Base-by-base conservation (phyloP, 2,888 invertebrate genomes). In the Caenorhabditis imperialis region DNA sequence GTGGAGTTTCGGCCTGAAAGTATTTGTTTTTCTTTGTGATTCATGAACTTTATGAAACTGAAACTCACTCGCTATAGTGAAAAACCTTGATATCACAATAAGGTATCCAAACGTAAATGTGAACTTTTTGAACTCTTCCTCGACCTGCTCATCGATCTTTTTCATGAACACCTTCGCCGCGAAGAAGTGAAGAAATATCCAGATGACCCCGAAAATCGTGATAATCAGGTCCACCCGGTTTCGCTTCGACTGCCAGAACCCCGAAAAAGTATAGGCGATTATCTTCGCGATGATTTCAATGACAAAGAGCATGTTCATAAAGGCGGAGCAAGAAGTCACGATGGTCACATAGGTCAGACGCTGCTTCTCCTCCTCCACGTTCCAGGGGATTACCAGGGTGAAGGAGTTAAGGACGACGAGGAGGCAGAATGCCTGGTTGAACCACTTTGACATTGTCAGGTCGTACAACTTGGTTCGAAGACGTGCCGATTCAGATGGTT, bases 201-300 rank as follows among this genome's bases (percentile, higher is more conserved):
- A 99, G 75, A 95, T 92, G 70, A 98, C 94, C n/a, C 97, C 98
- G 47, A 75, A 63, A 8, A 72, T 93, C 10, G 98, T 98, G 75
- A 99, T 98, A 75, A 99, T 92, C 77, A 99, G 91, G 90, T 99
- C 99, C 89, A 98, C 97, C 86, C 98, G 92, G 90, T 99, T 99
- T 84, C 99, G 92, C 84, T 97, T 91, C 60, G 96, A 96, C 90
- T 99, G 98, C 94, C 98, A 95, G 90, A 99, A 99, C 58, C 99
- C 99, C 84, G 94, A 92, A 35, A 96, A 94, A 3, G 97, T 97
- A 90, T 99, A 96, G 1, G 99, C 99, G 77, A 98, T 94, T 88
- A 95, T 94, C 91, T 99, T 99, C 92, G 99, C 93, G 16, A 97
- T 91, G 37, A 98, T 97, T 90, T 99, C 99, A 62, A 94, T 92